Evolutionary conservation across 2,888 invertebrate species (phyloP).

Genomic region (Dermolepida albohirtum): DNA sequence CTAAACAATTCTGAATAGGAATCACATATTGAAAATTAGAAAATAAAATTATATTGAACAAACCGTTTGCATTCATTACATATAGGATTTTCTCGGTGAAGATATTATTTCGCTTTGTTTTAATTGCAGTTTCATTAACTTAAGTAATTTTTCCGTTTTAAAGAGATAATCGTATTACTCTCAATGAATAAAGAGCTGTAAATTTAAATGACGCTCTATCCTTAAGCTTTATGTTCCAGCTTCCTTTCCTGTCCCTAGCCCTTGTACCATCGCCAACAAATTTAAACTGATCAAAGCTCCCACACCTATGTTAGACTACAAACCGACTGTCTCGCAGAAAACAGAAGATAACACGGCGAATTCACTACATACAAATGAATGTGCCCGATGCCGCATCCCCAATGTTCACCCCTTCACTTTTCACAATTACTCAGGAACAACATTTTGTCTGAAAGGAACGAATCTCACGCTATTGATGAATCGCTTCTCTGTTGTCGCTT

Average conservation of each 20-base stretch:
- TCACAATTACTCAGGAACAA: slow-evolving; percentile 11
- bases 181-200: not conserved
- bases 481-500: slow-evolving; percentile 16
- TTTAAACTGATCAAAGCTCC: slow-evolving; percentile 15
- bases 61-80: no score
- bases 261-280: slow-evolving; percentile 2
- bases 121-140: no score
- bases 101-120: no score
- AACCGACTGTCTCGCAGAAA: slow-evolving; percentile 4
- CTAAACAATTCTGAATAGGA: no score
- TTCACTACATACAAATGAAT: slow-evolving; percentile 14
- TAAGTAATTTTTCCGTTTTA: not conserved
- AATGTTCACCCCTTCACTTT: slow-evolving; percentile 6
- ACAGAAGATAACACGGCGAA: slow-evolving; percentile 8
- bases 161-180: slow-evolving; percentile 5
- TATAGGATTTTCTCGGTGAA: no score
- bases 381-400: slow-evolving; percentile 2
- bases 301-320: slow-evolving; percentile 11
- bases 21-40: no score
- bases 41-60: no score
- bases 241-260: not conserved
- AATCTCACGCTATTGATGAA: slow-evolving; percentile 9
- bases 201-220: slow-evolving; percentile 1
- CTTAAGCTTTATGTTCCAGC: not conserved
- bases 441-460: slow-evolving; percentile 10